Evolutionary conservation across 2,888 invertebrate species (phyloP).

Genomic region (Argyresthia albistria): DNA sequence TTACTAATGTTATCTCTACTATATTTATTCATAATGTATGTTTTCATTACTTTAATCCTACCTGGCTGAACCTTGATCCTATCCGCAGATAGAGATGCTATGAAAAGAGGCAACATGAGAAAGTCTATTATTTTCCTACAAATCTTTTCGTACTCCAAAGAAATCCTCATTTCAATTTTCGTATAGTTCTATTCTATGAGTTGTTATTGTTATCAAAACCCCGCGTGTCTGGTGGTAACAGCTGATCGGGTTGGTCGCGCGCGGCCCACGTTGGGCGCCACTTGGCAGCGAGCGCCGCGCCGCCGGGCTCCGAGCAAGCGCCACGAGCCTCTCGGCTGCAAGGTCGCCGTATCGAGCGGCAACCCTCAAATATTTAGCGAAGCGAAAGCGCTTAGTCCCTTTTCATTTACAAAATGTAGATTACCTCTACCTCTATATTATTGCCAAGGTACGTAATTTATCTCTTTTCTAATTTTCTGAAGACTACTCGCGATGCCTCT

Average conservation of each 20-base stretch:
- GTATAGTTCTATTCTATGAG: no score
- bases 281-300: slow-evolving; percentile 35
- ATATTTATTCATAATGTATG: no score
- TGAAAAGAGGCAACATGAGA: no score
- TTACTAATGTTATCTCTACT: no score
- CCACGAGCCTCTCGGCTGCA: slow-evolving; percentile 22
- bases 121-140: no score
- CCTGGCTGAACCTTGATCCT: no score
- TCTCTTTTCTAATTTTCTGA: background rate
- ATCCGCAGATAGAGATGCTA: no score
- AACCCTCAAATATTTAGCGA: slow-evolving; percentile 43
- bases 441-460: background rate
- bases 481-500: no score
- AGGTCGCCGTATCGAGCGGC: slow-evolving; percentile 52
- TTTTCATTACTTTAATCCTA: no score
- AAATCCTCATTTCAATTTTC: no score
- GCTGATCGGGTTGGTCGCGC: slow-evolving; percentile 36
- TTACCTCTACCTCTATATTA: background rate
- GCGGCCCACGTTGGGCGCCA: slow-evolving; percentile 30
- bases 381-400: slow-evolving; percentile 14
- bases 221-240: background rate
- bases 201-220: no score
- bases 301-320: slow-evolving; percentile 20
- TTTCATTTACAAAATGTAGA: background rate
- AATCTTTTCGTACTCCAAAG: no score